These are phyloP conservation scores for Galemys pyrenaicus DNA, from an alignment of 2,113 vertebrate species.

Conservation along the genomic window DNA sequence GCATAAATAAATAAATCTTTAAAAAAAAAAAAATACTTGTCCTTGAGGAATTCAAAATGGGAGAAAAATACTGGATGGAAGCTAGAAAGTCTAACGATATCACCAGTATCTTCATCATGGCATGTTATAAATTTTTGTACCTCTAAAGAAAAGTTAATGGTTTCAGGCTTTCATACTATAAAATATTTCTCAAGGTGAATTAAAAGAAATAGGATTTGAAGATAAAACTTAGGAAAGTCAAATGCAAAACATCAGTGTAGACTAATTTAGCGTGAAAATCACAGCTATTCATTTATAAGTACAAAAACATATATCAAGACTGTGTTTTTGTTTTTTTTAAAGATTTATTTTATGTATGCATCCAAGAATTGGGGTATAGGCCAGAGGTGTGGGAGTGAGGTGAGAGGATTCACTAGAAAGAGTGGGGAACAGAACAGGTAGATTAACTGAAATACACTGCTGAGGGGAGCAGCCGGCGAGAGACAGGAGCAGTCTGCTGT, in stretches of 20 bases:
- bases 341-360: too few relatives aligned
- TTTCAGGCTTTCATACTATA: not conserved
- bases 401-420: too few relatives aligned
- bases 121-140: not conserved
- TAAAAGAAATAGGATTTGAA: constrained; percentile 23
- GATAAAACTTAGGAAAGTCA: not conserved
- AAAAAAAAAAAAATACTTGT: not conserved
- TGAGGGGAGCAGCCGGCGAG: too few relatives aligned
- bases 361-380: too few relatives aligned
- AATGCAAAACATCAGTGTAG: not conserved
- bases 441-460: too few relatives aligned
- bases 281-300: not conserved
- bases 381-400: too few relatives aligned
- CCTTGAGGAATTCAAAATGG: not conserved
- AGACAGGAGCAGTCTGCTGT: too few relatives aligned
- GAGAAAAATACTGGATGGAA: not conserved
- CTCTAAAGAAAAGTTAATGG: not conserved
- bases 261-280: not conserved
- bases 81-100: not conserved
- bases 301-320: constrained; percentile 4
- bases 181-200: constrained; percentile 4
- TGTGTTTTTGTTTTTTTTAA: too few relatives aligned
- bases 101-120: not conserved
- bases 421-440: too few relatives aligned
- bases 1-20: too few relatives aligned